phyloP scores from a whole-genome alignment of 2,797 vertebrate genomes.

The Danio jaintianensis region DNA sequence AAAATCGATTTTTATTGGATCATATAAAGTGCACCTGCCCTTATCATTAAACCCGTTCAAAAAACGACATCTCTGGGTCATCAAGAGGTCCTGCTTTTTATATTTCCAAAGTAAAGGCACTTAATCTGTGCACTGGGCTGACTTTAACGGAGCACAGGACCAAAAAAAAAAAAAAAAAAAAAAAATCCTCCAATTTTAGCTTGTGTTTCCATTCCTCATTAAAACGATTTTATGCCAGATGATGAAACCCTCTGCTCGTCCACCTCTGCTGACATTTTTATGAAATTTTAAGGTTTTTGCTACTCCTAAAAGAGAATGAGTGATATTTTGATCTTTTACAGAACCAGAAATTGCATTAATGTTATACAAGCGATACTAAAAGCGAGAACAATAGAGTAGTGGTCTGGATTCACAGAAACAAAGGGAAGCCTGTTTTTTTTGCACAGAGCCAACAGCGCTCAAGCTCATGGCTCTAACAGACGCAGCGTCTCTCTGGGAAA shows the following conservation, averaged over 20 bases:
- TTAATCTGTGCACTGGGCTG: conserved; percentile 38
- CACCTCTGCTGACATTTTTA: conserved; percentile 38
- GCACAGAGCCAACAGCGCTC: conserved; percentile 58
- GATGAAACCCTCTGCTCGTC: conserved; percentile 35
- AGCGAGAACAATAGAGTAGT: conserved; percentile 65
- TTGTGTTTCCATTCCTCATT: conserved; percentile 31
- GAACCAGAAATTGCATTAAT: conserved; percentile 28
- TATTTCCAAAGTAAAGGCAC: conserved; percentile 48
- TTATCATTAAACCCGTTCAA: conserved; percentile 56
- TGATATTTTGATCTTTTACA: conserved; percentile 12
- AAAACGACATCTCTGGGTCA: conserved; percentile 56
- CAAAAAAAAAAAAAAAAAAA: conserved; percentile 8
- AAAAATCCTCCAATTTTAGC: conserved; percentile 26
- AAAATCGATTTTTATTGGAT: conserved; percentile 67
- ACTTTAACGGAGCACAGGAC: not conserved
- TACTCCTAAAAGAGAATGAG: conserved; percentile 25
- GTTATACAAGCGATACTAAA: conserved; percentile 57
- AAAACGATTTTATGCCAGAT: conserved; percentile 24
- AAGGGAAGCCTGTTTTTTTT: conserved; percentile 74
- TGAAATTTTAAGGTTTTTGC: conserved; percentile 20
- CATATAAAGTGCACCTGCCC: conserved; percentile 72
- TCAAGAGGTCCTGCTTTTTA: conserved; percentile 58
- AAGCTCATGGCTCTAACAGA: conserved; percentile 63
- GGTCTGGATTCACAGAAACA: conserved; percentile 67
- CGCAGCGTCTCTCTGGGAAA: conserved; percentile 53